Evolutionary conservation across 2,797 vertebrate genomes (phyloP), one percentile per base, ranked within the genome.

Genomic region (Amazona ochrocephala): DNA sequence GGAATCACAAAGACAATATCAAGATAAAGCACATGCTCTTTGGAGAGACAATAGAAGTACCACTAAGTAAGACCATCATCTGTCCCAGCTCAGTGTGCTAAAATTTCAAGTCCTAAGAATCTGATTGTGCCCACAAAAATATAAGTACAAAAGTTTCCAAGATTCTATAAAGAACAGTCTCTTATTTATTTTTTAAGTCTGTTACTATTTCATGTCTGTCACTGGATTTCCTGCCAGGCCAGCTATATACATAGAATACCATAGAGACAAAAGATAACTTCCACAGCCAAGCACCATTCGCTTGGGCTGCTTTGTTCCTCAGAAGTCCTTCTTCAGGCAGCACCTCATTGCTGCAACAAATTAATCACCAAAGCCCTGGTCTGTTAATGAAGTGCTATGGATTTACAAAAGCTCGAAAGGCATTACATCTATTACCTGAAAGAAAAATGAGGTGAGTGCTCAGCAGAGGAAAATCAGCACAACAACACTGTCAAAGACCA

Each of bases 361-460:
- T 96, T 96, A 96, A 95, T 95, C 87, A 91, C 78, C 77, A 94
- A 93, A 89, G 66, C 24, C 58, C 51, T 72, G 73, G 32, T 82
- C 84, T 89, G 30, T 48, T 97, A 97, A 97, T 97, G 95, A 97
- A 97, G 95, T 97, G 95, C 76, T 84, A 72, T 30, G 68, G 95
- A 96, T 95, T 80, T 96, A 68, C 56, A 83, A 86, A 84, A 92
- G 84, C 89, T 94, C 26, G 0, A 92, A 87, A 94, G 45, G 58
- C 87, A 93, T 90, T 93, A 80, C 67, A 41, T 65, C 79, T 95
- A 23, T 32, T 84, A 94, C 94, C 87, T 96, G 89, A 89, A 95
- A 94, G 89, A 97, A 94, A 97, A 96, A 96, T 86, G 10, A 96
- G 73, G 87, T 91, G 89, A 94, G 45, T 44, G 23, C 23, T 96